Conservation (phyloP, 2,113 vertebrate genomes). For the Rhizomys pruinosus region DNA sequence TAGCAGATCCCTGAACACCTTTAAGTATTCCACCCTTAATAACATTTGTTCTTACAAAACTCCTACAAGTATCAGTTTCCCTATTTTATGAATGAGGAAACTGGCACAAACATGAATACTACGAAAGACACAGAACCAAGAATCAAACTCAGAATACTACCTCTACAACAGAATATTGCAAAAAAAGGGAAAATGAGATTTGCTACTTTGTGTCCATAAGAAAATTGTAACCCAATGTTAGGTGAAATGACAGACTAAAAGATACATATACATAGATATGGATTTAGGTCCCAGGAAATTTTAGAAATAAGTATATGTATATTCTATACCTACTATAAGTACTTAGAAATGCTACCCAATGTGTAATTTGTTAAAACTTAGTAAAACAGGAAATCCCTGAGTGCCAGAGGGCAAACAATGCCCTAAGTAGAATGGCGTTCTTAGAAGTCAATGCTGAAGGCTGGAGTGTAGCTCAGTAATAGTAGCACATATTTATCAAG, state of each 20-base stretch:
- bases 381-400: background rate
- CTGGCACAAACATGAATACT: background rate
- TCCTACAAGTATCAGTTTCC: background rate
- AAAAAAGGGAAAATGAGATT: slow-evolving; percentile 23
- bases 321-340: background rate
- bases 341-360: background rate
- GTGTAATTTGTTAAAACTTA: background rate
- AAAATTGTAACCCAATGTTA: background rate
- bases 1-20: background rate
- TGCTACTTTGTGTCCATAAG: background rate
- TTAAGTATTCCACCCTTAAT: background rate
- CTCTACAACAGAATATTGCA: background rate
- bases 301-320: background rate
- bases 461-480: background rate
- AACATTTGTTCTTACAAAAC: background rate
- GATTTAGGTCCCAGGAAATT: background rate
- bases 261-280: background rate
- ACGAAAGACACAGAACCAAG: background rate
- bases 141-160: slow-evolving; percentile 11
- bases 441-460: background rate
- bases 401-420: background rate
- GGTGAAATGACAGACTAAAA: background rate
- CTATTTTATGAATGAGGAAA: background rate
- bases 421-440: background rate
- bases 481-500: background rate